Base-by-base conservation (phyloP, 1,140 invertebrate genomes). In the Hylyphantes graminicola region DNA sequence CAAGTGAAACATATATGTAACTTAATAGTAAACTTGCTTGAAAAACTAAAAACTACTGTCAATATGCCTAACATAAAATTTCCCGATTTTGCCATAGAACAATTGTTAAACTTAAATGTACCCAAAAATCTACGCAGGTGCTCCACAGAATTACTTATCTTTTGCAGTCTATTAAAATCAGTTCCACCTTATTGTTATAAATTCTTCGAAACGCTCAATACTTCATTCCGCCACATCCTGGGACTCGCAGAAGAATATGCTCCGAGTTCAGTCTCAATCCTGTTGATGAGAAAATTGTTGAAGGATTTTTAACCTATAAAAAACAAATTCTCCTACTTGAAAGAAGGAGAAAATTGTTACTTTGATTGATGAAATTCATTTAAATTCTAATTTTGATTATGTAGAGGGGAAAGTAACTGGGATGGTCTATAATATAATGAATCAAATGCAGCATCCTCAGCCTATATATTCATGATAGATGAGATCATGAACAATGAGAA, bases 351-450 rank as follows among this genome's bases (percentile, higher is more conserved):
- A 61, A 61, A 61, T 61, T 17, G 6, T 61, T 17, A 15, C 57
- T 12, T 61, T 61, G 17, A 61, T 61, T 61, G 57, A 61, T 61
- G 57, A 61, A 61, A 35, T 61, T 61, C 57, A 61, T 61, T 17
- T 17, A 17, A 61, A 17, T 15, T 17, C 10, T 17, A 17, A 65
- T 11, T n/a, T 65, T 2, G 12, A n/a, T 9, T 19, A 65, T 65
- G 19, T 65, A 17, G 7, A 7, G 10, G 19, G 15, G 19, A n/a
- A 17, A 17, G 64, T n/a, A n/a, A 17, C 15, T 15, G 10, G 21
- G 11, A 21, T 65, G 10, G 15, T 10, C 11, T 65, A 35, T 35
- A 2, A 65, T 65, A 35, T 35, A 2, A 65, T 21, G 21, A 11
- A 11, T 19, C 11, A 15, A 11, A 65, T 17, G 0, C 64, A 17